Evolutionary conservation across 37 sponge, comb jelly and placozoan species (phyloP).

Genomic region (Aphrocallistes beatrix): DNA sequence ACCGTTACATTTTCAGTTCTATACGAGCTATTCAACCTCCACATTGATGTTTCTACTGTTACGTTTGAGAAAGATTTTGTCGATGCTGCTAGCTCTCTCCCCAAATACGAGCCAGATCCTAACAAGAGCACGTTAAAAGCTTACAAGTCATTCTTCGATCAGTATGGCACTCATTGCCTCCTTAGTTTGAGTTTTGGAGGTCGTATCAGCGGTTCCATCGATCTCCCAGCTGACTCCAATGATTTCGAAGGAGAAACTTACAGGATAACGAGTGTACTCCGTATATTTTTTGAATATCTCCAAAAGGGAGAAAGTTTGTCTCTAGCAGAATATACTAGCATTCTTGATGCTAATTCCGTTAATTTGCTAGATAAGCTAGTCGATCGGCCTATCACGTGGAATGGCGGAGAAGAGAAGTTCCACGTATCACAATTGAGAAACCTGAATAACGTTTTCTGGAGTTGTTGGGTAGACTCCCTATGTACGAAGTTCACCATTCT

Average conservation of each 20-base stretch:
- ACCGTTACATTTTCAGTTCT: neutral
- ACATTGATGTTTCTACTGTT: neutral
- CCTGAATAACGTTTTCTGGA: neutral
- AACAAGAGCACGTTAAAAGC: neutral
- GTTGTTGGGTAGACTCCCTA: neutral
- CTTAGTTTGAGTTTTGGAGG: neutral
- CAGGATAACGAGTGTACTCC: neutral
- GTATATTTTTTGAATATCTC: neutral
- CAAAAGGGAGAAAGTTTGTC: neutral
- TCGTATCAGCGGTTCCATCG: neutral
- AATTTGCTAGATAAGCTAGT: neutral
- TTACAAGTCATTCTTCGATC: neutral
- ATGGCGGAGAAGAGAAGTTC: conserved; percentile 6
- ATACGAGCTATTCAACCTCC: neutral
- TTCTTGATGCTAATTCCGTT: neutral
- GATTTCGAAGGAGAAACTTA: neutral
- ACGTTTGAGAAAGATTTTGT: neutral
- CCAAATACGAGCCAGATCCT: neutral
- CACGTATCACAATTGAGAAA: neutral
- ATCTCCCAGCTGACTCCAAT: neutral
- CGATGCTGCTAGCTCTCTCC: neutral
- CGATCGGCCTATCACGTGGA: neutral
- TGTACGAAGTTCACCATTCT: neutral
- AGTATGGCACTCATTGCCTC: neutral
- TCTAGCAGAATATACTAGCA: neutral